Percentiles rank a stretch among this genome's conserved stretches.
Conservation (phyloP, 2,888 invertebrate species). For the Pollenia griseotomentosa region DNA sequence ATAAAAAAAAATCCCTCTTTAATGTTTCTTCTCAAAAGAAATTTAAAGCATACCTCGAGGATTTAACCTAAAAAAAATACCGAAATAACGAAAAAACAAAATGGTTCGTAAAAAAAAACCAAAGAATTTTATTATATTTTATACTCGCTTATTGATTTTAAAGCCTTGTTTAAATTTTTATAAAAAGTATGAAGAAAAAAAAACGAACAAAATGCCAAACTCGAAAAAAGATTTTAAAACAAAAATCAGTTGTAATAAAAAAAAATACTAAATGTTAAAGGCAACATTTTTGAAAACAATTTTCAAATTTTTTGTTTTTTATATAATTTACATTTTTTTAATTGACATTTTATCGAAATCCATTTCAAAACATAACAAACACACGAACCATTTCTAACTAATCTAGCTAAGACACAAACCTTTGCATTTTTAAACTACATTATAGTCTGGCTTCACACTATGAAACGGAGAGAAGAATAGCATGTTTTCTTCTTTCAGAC, state of each 20-base stretch:
- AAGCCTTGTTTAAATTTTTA: constrained; percentile 39
- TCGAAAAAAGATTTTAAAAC: constrained; percentile 22
- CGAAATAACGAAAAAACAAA: constrained; percentile 21
- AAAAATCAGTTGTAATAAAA: not conserved
- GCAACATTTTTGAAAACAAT: constrained; percentile 48
- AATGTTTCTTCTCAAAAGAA: constrained; percentile 28
- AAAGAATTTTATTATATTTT: constrained; percentile 15
- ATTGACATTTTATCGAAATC: constrained; percentile 31
- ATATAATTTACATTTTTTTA: constrained; percentile 29
- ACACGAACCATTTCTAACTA: constrained; percentile 53
- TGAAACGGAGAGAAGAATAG: not conserved
- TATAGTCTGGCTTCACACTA: not conserved
- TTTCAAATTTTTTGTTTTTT: constrained; percentile 31
- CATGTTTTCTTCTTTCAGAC: too few species aligned
- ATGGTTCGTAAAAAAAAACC: constrained; percentile 35
- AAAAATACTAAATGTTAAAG: constrained; percentile 60
- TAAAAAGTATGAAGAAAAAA: not conserved
- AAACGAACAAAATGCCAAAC: constrained; percentile 55
- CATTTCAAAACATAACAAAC: constrained; percentile 1
- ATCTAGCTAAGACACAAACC: constrained; percentile 62
- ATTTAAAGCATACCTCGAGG: constrained; percentile 22
- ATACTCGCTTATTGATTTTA: constrained; percentile 14
- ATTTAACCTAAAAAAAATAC: constrained; percentile 13
- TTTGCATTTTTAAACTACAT: constrained; percentile 2
- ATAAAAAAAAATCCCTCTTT: not conserved